Conservation (phyloP, 2,888 invertebrate genomes). For the Adelognathus sp. region DNA sequence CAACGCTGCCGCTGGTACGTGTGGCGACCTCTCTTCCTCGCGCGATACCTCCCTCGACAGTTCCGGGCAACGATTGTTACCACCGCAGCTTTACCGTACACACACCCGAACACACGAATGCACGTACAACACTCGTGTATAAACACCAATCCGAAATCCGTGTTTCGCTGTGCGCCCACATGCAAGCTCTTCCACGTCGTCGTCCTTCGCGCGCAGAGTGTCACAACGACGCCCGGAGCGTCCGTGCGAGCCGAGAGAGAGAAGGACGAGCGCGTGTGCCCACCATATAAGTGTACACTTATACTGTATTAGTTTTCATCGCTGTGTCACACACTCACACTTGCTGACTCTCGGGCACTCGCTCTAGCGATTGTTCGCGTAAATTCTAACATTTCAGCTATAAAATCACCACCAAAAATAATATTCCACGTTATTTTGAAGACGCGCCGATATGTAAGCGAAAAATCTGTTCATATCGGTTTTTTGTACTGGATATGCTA, state of each 20-base stretch:
- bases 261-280: slow-evolving; percentile 60
- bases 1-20: slow-evolving; percentile 78
- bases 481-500: no score
- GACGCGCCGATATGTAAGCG: no score
- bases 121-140: slow-evolving; percentile 5
- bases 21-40: slow-evolving; percentile 60
- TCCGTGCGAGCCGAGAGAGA: slow-evolving; percentile 67
- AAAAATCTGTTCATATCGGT: no score
- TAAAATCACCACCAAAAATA: no score
- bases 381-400: no score
- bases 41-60: slow-evolving; percentile 52
- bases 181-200: slow-evolving; percentile 62
- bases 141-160: not conserved
- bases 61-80: no score
- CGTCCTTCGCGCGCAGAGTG: slow-evolving; percentile 79
- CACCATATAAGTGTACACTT: slow-evolving; percentile 53
- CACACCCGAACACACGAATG: no score
- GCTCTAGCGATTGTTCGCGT: not conserved
- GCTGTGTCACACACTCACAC: slow-evolving; percentile 21
- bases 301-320: slow-evolving; percentile 15
- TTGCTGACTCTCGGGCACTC: slow-evolving; percentile 10
- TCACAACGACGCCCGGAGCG: slow-evolving; percentile 76
- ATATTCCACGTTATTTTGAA: no score
- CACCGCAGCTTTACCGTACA: no score
- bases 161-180: slow-evolving; percentile 33